Evolutionary conservation across 2,888 invertebrate species (phyloP), one percentile per base, ranked within the genome.

Genomic region (Hermaeophaga mercurialis): DNA sequence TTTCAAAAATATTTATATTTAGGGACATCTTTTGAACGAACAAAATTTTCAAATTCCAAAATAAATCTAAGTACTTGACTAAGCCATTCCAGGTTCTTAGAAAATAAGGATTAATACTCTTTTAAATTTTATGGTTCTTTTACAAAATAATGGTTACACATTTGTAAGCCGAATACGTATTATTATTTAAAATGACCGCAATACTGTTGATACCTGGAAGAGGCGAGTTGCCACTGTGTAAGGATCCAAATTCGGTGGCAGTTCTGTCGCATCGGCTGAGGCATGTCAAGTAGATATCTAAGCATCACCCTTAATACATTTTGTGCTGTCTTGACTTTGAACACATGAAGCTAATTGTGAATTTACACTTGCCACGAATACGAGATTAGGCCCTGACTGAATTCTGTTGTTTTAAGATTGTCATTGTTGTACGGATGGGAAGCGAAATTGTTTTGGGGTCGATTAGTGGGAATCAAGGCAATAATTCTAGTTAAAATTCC

Each of bases 301-400:
- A 48, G 41, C 33, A 52, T 52, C 43, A 34, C 52, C 34, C 44
- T 52, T n/a, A 47, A 56, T 54, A 47, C 50, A 56, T 54, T 54
- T 49, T 48, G 52, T 53, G 52, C 53, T 46, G 54, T 38, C 52
- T 56, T 48, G 58, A 54, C 54, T 59, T 62, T 47, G 49, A 55
- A 58, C 56, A 36, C 49, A 39, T 58, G 58, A 58, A 50, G 39
- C 50, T 58, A 54, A 58, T 53, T 54, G 54, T 45, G 50, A 50
- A 57, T 41, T 48, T 52, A 43, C 39, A 46, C 45, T 45, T 19
- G 54, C 17, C 33, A 26, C 45, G 31, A 47, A 53, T 47, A 41
- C 24, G 17, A 36, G 34, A 43, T 36, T 43, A 48, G 41, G 33
- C 14, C 26, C 26, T 17, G 5, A 12, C n/a, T 17, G 33, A 41